Evolutionary conservation across 2,888 invertebrate genomes (phyloP).

Genomic region (Rhogogaster chlorosoma): DNA sequence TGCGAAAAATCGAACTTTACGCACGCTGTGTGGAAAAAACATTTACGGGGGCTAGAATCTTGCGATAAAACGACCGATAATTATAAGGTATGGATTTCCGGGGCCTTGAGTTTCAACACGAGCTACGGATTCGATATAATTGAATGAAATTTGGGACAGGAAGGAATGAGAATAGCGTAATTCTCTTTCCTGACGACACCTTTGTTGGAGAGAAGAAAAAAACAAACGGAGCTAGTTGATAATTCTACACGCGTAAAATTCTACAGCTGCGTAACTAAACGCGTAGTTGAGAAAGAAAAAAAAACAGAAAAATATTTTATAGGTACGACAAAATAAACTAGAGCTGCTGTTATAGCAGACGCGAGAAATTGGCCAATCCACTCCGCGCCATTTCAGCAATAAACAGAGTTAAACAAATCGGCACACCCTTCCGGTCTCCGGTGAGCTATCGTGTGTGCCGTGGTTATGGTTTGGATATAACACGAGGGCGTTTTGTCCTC

Average conservation of each 20-base stretch:
- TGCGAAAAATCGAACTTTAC: too few relatives aligned
- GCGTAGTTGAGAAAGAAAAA: not conserved
- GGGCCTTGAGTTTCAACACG: too few relatives aligned
- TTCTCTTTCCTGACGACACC: not conserved
- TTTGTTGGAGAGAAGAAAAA: not conserved
- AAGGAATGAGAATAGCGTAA: not conserved
- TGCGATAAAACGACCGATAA: not conserved
- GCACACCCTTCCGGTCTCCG: constrained; percentile 39
- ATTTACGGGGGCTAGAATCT: too few relatives aligned
- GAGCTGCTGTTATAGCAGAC: not conserved
- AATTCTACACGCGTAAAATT: not conserved
- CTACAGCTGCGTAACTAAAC: not conserved
- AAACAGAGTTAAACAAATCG: constrained; percentile 38
- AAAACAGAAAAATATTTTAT: not conserved
- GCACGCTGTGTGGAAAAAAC: too few relatives aligned
- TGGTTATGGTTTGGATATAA: not conserved
- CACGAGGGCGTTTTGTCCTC: not conserved
- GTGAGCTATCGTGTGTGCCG: not conserved
- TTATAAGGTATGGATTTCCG: not conserved
- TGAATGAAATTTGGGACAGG: constrained; percentile 18
- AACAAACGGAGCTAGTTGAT: not conserved
- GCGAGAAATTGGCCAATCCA: constrained; percentile 24
- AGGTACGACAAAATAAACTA: not conserved
- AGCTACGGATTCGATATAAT: not conserved
- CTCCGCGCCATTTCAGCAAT: constrained; percentile 7